phyloP scores from a whole-genome alignment of 2,797 vertebrate genomes.

The Falco naumanni region DNA sequence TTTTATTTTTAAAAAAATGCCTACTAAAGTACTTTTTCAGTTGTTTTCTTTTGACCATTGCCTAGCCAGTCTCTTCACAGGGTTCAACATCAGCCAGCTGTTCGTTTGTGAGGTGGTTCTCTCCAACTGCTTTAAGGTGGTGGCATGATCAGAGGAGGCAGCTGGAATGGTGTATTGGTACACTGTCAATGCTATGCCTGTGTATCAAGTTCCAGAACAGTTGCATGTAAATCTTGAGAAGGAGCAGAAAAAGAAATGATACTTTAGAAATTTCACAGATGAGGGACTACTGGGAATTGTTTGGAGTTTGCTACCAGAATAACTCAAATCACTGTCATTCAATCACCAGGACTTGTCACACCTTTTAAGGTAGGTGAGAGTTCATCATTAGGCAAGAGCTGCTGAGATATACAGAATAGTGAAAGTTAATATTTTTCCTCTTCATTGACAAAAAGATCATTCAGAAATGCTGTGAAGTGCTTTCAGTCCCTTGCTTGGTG shows the following conservation, averaged over 20 bases:
- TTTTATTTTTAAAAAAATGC: background rate
- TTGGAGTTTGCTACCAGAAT: background rate
- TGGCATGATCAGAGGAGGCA: background rate
- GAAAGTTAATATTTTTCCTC: background rate
- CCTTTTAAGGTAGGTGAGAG: background rate
- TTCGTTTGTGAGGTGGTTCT: background rate
- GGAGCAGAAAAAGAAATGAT: background rate
- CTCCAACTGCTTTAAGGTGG: background rate
- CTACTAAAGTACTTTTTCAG: background rate
- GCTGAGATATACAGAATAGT: background rate
- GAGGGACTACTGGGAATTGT: background rate
- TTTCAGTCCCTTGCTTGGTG: background rate
- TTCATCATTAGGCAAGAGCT: background rate
- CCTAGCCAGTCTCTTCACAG: background rate
- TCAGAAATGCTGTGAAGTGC: background rate
- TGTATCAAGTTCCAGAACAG: background rate
- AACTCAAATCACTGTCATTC: background rate
- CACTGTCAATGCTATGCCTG: background rate
- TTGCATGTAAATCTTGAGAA: background rate
- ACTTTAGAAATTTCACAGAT: slow-evolving; percentile 4
- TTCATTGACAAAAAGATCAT: background rate
- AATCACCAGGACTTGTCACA: background rate
- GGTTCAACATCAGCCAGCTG: background rate
- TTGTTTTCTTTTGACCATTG: background rate
- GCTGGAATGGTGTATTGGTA: background rate